Conservation (phyloP, 1,140 invertebrate genomes). For the Pachypsylla venusta region DNA sequence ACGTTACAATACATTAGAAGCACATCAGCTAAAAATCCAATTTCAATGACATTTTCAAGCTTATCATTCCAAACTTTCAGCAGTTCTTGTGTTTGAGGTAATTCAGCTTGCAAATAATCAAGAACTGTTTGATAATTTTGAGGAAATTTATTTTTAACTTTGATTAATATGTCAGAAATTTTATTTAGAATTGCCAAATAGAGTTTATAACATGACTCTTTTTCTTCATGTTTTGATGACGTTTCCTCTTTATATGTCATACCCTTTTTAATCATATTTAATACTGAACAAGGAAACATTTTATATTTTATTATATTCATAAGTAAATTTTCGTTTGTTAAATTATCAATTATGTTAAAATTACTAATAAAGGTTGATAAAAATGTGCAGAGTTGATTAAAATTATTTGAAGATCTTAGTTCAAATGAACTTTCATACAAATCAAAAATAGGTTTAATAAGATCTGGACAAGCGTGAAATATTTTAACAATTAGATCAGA, state of each 20-base stretch:
- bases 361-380: not conserved
- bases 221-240: not conserved
- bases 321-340: not conserved
- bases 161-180: not conserved
- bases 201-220: not conserved
- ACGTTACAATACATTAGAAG: not conserved
- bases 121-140: not conserved
- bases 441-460: slow-evolving; percentile 4
- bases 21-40: slow-evolving; percentile 1
- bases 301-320: slow-evolving; percentile 4
- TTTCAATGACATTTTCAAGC: not conserved
- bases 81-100: not conserved
- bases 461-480: not conserved
- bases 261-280: not conserved
- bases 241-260: not conserved
- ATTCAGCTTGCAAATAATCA: not conserved
- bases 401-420: not conserved
- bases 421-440: not conserved
- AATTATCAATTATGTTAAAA: not conserved
- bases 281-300: not conserved
- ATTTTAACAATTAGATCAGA: not conserved
- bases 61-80: not conserved
- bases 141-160: not conserved
- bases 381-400: not conserved
- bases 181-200: not conserved